phyloP scores from a whole-genome alignment of 2,888 invertebrate genomes.

The Trissolcus japonicus region DNA sequence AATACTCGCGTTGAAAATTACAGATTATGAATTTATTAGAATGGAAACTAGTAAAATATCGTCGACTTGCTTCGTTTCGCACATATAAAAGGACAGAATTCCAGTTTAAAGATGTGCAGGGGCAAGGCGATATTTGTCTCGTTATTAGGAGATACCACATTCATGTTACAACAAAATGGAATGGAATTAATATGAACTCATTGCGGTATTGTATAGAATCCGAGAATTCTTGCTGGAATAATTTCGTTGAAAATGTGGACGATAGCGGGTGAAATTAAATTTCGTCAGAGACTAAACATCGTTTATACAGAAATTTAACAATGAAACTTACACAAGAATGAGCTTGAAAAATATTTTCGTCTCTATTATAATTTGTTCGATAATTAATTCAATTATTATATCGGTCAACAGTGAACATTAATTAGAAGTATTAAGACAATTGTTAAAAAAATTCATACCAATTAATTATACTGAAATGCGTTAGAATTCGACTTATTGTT shows the following conservation, averaged over 20 bases:
- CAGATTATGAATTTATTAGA: too few species aligned
- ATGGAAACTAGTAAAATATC: too few species aligned
- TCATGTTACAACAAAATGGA: conserved; percentile 49
- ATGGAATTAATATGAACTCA: conserved; percentile 55
- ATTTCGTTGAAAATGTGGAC: conserved; percentile 36
- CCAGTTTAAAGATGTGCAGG: conserved; percentile 3
- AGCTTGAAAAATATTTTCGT: conserved; percentile 3
- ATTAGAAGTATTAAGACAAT: too few species aligned
- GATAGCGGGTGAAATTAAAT: conserved; percentile 24
- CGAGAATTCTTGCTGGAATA: conserved; percentile 36
- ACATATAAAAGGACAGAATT: conserved; percentile 31
- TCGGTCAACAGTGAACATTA: too few species aligned
- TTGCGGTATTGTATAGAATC: conserved; percentile 47
- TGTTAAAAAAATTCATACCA: too few species aligned
- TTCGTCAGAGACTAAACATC: conserved; percentile 20
- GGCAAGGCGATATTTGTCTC: conserved; percentile 44
- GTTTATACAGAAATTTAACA: conserved; percentile 18
- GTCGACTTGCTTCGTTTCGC: too few species aligned
- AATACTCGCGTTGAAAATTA: too few species aligned
- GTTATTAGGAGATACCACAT: conserved; percentile 39
- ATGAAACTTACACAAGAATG: background rate
- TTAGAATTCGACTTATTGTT: background rate
- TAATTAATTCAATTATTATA: too few species aligned
- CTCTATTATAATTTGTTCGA: background rate
- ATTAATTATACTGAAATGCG: too few species aligned